Conservation (phyloP, 2,113 vertebrate genomes). For the Prunella fulvescens region DNA sequence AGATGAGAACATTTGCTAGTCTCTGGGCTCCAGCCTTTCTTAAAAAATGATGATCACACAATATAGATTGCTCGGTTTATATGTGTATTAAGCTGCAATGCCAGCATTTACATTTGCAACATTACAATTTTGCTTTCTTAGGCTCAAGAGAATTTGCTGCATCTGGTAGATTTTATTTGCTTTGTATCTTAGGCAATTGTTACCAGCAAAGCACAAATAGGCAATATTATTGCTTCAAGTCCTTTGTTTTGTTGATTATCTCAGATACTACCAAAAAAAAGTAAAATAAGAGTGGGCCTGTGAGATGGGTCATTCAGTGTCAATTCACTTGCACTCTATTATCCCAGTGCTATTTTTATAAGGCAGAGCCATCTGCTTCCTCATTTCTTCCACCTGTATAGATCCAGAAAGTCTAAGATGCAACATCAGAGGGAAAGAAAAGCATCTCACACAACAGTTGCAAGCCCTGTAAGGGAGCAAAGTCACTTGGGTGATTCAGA, state of each 20-base stretch:
- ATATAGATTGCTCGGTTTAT: slow-evolving; percentile 53
- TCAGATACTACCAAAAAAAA: background rate
- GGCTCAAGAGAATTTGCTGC: slow-evolving; percentile 40
- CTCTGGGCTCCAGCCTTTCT: slow-evolving; percentile 67
- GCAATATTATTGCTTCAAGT: slow-evolving; percentile 19
- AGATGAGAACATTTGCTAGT: slow-evolving; percentile 64
- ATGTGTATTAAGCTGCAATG: slow-evolving; percentile 45
- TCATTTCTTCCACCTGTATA: slow-evolving; percentile 1
- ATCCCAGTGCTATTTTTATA: background rate
- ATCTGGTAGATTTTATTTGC: slow-evolving; percentile 45
- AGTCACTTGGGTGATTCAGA: background rate
- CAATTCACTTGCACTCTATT: background rate
- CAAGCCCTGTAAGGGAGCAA: background rate
- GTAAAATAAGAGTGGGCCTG: background rate
- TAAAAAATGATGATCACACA: slow-evolving; percentile 67
- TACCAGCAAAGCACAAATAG: slow-evolving; percentile 1
- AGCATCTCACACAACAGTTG: background rate
- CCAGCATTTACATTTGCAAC: slow-evolving; percentile 59
- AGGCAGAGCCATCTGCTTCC: background rate
- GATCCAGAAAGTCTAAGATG: background rate
- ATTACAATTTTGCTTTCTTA: slow-evolving; percentile 29
- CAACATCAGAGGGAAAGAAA: background rate
- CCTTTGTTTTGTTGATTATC: background rate
- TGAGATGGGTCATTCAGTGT: background rate
- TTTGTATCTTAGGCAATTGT: slow-evolving; percentile 45